Base-by-base conservation (phyloP, 2,113 vertebrate genomes). In the Megaceryle torquata region DNA sequence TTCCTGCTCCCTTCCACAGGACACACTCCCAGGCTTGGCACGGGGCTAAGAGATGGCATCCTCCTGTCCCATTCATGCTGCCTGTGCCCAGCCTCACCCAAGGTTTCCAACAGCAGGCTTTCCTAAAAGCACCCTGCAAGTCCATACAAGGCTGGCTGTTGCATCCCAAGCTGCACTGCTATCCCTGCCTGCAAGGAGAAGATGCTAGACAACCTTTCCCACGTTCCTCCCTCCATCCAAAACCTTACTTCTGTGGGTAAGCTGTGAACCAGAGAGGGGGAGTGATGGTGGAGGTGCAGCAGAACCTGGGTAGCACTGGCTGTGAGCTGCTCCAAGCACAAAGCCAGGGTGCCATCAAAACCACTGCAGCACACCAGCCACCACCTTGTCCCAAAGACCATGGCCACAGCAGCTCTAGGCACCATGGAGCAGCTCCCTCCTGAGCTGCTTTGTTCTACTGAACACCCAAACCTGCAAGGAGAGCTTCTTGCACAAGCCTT, bases 11-110 rank as follows among this genome's bases (percentile, higher is more conserved):
- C 37, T 61, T 11, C 37, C 21, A 18, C 20, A 24, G n/a, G 35
- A 48, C 61, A 29, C 1, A 0, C 21, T 65, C 21, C 35, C 44
- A 46, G 65, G 19, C 29, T 46, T 13, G 10, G 18, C 31, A 4
- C 0, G 1, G 10, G 5, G 22, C 15, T 5, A 53, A 33, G 0
- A 0, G 12, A 44, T 0, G 0, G 0, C 0, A 0, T 39, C 37
- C 39, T 76, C 50, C 54, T 39, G 33, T 6, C 50, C 48, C 1
- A 0, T 28, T 44, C 28, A 33, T n/a, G 54, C 71, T 77, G 50
- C 54, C 35, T 0, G 1, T 39, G 15, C 41, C 24, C 68, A 86
- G 80, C 18, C 29, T 37, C 28, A n/a, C 31, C 37, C 3, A 0
- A 17, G 8, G 5, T 19, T 48, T 76, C 31, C 5, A 24, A 14